These are phyloP conservation scores for Rhinichthys osculus DNA, from an alignment of 2,797 vertebrate species.

Conservation along the genomic window DNA sequence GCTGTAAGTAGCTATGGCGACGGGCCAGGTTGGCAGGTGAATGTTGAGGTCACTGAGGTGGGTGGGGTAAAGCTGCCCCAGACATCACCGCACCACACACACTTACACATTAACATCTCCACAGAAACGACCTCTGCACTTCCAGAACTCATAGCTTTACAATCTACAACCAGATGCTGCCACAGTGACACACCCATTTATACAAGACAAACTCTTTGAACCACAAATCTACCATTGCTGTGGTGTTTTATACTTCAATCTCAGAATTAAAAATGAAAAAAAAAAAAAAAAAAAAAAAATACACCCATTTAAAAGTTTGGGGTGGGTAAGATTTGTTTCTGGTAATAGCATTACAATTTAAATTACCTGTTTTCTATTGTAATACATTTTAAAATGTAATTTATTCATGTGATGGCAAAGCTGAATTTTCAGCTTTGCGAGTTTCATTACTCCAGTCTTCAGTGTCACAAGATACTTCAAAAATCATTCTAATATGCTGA, in stretches of 20 bases:
- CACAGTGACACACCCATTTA: conserved; percentile 13
- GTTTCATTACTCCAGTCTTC: not conserved
- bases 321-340: not conserved
- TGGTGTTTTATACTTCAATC: not conserved
- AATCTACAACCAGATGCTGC: conserved; percentile 29
- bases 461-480: not conserved
- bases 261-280: not conserved
- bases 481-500: not conserved
- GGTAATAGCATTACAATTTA: not conserved
- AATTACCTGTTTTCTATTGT: not conserved
- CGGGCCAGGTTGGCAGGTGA: conserved; percentile 47
- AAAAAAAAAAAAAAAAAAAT: not conserved
- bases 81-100: conserved; percentile 40
- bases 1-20: conserved; percentile 52
- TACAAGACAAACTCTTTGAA: conserved; percentile 8
- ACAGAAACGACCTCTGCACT: conserved; percentile 52
- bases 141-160: conserved; percentile 14
- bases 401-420: not conserved
- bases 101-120: conserved; percentile 56
- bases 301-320: not conserved
- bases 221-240: not conserved
- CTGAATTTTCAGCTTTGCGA: not conserved
- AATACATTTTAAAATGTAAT: not conserved
- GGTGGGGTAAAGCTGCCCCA: conserved; percentile 27
- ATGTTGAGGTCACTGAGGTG: conserved; percentile 22